A percentile compares a stretch with the other conserved stretches of the same genome.
Evolutionary conservation across 2,888 invertebrate species (phyloP).

Genomic region (Elmis aenea): DNA sequence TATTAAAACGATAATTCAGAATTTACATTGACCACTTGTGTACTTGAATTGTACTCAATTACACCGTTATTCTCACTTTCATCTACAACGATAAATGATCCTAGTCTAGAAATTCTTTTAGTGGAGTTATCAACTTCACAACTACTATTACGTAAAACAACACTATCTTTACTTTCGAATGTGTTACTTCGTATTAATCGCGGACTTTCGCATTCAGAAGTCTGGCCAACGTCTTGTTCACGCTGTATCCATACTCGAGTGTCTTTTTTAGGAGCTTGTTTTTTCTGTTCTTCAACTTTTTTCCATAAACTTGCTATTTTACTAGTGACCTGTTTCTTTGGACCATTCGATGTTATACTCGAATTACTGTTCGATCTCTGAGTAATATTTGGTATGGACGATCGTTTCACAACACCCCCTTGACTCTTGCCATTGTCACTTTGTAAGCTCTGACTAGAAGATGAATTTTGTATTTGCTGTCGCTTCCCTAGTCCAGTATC

Average conservation of each 20-base stretch:
- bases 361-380: constrained; percentile 57
- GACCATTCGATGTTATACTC: constrained; percentile 50
- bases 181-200: constrained; percentile 59
- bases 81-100: constrained; percentile 50
- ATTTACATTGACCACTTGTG: constrained; percentile 3
- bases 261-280: constrained; percentile 50
- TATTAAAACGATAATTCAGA: no score
- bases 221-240: constrained; percentile 4
- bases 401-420: constrained; percentile 10
- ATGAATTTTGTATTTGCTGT: constrained; percentile 47
- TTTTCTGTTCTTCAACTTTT: constrained; percentile 66
- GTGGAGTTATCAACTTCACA: constrained; percentile 35
- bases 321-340: constrained; percentile 63
- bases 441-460: constrained; percentile 55
- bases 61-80: constrained; percentile 25
- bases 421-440: constrained; percentile 37
- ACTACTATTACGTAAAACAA: constrained; percentile 26
- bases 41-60: constrained; percentile 4
- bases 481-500: constrained; percentile 26
- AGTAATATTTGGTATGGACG: constrained; percentile 31
- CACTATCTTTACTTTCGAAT: constrained; percentile 52
- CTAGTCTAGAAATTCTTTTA: constrained; percentile 49
- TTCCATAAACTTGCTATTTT: constrained; percentile 79
- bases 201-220: constrained; percentile 29
- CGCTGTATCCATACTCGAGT: constrained; percentile 39